phyloP scores from a whole-genome alignment of 2,797 vertebrate genomes.

The Heteromormyrus szaboi region DNA sequence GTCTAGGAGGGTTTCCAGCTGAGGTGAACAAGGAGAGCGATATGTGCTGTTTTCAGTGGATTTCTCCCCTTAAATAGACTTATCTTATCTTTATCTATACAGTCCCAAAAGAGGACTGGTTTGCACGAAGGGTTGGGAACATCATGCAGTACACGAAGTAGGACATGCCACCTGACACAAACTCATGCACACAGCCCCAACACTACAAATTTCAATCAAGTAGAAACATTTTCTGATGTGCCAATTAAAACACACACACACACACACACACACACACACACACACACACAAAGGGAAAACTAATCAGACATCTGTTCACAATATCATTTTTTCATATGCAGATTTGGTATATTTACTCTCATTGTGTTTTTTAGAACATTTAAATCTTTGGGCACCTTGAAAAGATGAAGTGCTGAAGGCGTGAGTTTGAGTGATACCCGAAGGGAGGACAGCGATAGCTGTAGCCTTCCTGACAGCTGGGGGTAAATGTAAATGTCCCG shows the following conservation, averaged over 20 bases:
- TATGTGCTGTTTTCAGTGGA: neutral
- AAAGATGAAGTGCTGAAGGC: neutral
- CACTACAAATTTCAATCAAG: neutral
- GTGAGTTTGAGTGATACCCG: neutral
- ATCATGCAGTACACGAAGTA: neutral
- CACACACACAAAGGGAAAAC: neutral
- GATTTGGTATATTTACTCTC: neutral
- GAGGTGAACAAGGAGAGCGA: neutral
- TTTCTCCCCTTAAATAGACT: neutral
- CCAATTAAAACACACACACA: neutral
- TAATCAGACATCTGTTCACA: neutral
- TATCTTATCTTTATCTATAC: neutral
- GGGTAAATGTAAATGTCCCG: neutral
- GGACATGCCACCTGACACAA: neutral
- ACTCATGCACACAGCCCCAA: neutral
- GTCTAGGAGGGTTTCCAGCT: neutral
- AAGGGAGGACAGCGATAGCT: neutral
- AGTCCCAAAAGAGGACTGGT: neutral
- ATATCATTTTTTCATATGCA: neutral
- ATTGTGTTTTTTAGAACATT: neutral
- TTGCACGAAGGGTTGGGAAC: neutral
- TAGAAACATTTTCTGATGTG: neutral
- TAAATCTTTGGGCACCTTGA: neutral
- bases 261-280: no score
- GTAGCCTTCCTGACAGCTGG: neutral